A percentile compares a stretch with the other conserved stretches of the same genome.
Conservation (phyloP, 2,113 vertebrate genomes). For the Megalops atlanticus region DNA sequence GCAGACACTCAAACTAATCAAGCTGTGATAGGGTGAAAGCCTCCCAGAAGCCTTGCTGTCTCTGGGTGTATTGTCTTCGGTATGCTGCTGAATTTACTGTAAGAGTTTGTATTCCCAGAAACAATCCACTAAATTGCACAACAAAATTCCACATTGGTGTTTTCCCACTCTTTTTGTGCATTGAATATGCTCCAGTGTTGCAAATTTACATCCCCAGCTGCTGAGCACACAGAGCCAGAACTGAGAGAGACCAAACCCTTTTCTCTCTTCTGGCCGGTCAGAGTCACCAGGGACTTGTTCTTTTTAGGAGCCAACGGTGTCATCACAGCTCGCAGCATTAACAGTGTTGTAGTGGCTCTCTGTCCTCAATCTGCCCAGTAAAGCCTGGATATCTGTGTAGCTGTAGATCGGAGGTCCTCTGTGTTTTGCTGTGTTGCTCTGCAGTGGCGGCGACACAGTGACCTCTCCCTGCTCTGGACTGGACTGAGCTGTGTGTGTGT, state of each 20-base stretch:
- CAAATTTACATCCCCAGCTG: conserved; percentile 11
- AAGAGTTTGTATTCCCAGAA: background rate
- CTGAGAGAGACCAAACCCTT: background rate
- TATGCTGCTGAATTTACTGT: background rate
- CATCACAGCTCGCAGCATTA: background rate
- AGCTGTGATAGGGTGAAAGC: background rate
- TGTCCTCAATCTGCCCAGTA: background rate
- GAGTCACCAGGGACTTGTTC: background rate
- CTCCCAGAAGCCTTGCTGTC: background rate
- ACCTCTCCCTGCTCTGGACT: conserved; percentile 44
- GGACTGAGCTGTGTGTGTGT: conserved; percentile 44
- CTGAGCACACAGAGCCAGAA: conserved; percentile 1
- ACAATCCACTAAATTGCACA: background rate
- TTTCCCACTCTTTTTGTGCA: conserved; percentile 1
- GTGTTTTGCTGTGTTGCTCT: background rate
- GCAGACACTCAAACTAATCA: no score
- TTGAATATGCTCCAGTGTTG: background rate
- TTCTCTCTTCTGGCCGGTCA: background rate
- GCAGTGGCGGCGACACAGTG: conserved; percentile 37
- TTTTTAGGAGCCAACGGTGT: background rate
- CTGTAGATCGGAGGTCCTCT: background rate
- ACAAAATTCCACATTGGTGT: background rate
- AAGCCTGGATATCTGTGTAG: background rate
- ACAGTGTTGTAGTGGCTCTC: background rate
- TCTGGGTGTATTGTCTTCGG: background rate